Evolutionary conservation across 2,888 invertebrate genomes (phyloP).

Genomic region (Eupithecia inturbata): DNA sequence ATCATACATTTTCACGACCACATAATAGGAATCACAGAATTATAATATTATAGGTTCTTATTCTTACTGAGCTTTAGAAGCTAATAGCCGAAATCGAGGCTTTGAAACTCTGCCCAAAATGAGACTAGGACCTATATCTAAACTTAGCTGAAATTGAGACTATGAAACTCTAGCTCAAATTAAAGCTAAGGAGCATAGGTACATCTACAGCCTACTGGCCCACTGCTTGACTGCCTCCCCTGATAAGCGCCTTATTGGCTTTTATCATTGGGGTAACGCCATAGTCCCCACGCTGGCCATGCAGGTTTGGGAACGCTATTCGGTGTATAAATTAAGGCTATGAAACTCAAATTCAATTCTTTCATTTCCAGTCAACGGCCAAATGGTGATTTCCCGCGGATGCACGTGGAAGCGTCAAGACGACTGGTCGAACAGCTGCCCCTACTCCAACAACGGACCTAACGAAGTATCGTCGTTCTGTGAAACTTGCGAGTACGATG

Average conservation of each 20-base stretch:
- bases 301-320: not conserved
- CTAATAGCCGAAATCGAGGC: not conserved
- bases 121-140: too few relatives aligned
- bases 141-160: not conserved
- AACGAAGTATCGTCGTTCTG: slow-evolving; percentile 85
- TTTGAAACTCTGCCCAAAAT: too few relatives aligned
- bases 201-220: not conserved
- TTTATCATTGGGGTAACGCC: not conserved
- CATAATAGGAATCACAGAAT: not conserved
- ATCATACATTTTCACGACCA: not conserved
- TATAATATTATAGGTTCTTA: not conserved
- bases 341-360: not conserved
- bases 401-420: slow-evolving; percentile 85
- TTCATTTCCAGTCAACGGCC: slow-evolving; percentile 78
- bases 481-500: slow-evolving; percentile 87
- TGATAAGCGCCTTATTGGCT: not conserved
- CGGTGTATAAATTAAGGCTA: not conserved
- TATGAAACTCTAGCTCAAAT: too few relatives aligned
- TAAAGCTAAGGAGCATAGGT: too few relatives aligned
- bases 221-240: not conserved
- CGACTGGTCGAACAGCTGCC: slow-evolving; percentile 80
- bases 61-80: not conserved
- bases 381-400: slow-evolving; percentile 81
- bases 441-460: slow-evolving; percentile 73
- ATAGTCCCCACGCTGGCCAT: not conserved